Evolutionary conservation across 2,797 vertebrate genomes (phyloP).

Genomic region (Rhinatrema bivittatum): DNA sequence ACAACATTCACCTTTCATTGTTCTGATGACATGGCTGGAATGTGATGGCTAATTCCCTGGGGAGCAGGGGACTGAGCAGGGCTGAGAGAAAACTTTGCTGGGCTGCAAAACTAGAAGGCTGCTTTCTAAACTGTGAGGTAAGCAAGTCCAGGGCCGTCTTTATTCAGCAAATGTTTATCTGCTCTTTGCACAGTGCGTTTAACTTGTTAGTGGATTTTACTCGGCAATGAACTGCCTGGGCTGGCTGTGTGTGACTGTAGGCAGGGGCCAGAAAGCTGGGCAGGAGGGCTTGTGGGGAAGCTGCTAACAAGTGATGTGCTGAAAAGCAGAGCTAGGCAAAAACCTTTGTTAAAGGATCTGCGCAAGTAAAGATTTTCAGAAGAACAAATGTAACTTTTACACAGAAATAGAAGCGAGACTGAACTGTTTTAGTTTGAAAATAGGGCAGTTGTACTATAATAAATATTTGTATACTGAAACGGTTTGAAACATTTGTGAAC

Average conservation of each 20-base stretch:
- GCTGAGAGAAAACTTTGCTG: slow-evolving; percentile 27
- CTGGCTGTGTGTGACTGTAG: slow-evolving; percentile 15
- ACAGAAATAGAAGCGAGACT: no score
- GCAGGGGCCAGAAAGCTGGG: slow-evolving; percentile 21
- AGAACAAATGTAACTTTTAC: no score
- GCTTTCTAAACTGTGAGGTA: slow-evolving; percentile 37
- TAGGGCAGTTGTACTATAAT: no score
- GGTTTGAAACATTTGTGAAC: no score
- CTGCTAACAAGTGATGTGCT: slow-evolving; percentile 15
- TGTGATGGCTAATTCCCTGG: slow-evolving; percentile 55
- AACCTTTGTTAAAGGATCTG: no score
- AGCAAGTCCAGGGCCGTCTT: slow-evolving; percentile 21
- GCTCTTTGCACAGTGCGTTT: not conserved
- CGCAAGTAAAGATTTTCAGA: no score
- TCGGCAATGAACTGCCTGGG: slow-evolving; percentile 15
- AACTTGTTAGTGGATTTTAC: not conserved
- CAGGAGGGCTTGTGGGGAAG: slow-evolving; percentile 12
- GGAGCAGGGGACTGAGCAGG: slow-evolving; percentile 32
- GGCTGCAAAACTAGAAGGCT: slow-evolving; percentile 4
- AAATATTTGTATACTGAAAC: no score
- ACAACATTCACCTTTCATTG: slow-evolving; percentile 71
- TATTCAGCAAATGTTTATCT: slow-evolving; percentile 15
- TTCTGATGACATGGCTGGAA: slow-evolving; percentile 64
- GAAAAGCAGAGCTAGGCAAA: slow-evolving; percentile 5
- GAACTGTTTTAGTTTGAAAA: no score